Evolutionary conservation across 2,113 vertebrate species (phyloP), one percentile per base, ranked within the genome.

Genomic region (Coptodon rendalli): DNA sequence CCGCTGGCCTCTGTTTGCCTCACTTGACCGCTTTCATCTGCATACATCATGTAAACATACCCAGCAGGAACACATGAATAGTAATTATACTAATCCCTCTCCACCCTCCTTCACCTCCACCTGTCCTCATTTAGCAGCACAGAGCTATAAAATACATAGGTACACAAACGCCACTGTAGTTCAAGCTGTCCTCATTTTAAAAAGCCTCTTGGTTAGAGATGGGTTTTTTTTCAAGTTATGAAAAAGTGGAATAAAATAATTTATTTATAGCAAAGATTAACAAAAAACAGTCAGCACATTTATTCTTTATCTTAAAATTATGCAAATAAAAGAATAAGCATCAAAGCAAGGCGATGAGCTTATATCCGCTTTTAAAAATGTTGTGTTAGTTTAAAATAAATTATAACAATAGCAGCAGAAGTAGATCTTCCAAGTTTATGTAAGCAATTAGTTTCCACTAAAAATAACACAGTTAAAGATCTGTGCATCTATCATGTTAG

Each of bases 41-140:
- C 93, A 93, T 91, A 84, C 89, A 91, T 91, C 87, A 80, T 91
- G 89, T 91, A 93, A 93, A 94, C 93, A 93, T 53, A 93, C 83
- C 89, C 90, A 89, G 87, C 89, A 92, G 86, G 85, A 86, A 83
- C 82, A 24, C 87, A 81, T 93, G 83, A 92, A 91, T 94, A 88
- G 89, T 81, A 84, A 89, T 56, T 86, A 83, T 53, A 83, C 56
- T 87, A 90, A 82, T 61, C 85, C 19, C 19, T 78, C 24, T 38
- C 56, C 40, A 5, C 19, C 86, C 73, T 56, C 59, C 52, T 57
- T 76, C 85, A 84, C 80, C 57, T 80, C 86, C 63, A 83, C 54
- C 61, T 82, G 86, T 71, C 53, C 80, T 76, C 71, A 52, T 89
- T 88, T 83, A 50, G 56, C 45, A 61, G 22, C 76, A 80, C 24